phyloP scores from a whole-genome alignment of 1,140 invertebrate genomes.

The Lepidurus arcticus region DNA sequence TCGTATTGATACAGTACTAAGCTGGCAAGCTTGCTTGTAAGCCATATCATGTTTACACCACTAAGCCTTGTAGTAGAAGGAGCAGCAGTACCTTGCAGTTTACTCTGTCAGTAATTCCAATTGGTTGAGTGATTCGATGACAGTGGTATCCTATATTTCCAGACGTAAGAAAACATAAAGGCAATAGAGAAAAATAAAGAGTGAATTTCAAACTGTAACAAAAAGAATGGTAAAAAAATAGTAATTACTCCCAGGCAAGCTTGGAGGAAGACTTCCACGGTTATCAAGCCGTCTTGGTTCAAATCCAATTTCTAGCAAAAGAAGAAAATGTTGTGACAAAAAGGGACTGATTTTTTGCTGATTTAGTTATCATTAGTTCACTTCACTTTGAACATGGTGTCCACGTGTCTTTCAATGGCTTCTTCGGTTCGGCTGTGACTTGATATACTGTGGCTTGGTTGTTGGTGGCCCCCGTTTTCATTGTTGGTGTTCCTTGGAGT shows the following conservation, averaged over 20 bases:
- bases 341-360: neutral
- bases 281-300: conserved; percentile 90
- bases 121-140: conserved; percentile 11
- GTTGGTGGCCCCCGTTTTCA: neutral
- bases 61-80: neutral
- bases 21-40: neutral
- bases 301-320: conserved; percentile 72
- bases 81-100: too few species aligned
- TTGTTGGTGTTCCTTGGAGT: neutral
- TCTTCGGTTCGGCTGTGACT: neutral
- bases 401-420: neutral
- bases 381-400: neutral
- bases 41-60: neutral
- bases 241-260: conserved; percentile 75
- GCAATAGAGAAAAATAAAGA: neutral
- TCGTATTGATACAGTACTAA: neutral
- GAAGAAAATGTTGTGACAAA: neutral
- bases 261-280: conserved; percentile 93
- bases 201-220: neutral
- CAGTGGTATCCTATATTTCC: neutral
- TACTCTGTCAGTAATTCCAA: neutral
- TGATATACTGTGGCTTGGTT: neutral
- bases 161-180: too few species aligned
- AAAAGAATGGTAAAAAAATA: neutral
- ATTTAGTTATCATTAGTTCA: neutral